These are phyloP conservation scores for Cygnus olor DNA, from an alignment of 2,797 vertebrate species.

Conservation along the genomic window DNA sequence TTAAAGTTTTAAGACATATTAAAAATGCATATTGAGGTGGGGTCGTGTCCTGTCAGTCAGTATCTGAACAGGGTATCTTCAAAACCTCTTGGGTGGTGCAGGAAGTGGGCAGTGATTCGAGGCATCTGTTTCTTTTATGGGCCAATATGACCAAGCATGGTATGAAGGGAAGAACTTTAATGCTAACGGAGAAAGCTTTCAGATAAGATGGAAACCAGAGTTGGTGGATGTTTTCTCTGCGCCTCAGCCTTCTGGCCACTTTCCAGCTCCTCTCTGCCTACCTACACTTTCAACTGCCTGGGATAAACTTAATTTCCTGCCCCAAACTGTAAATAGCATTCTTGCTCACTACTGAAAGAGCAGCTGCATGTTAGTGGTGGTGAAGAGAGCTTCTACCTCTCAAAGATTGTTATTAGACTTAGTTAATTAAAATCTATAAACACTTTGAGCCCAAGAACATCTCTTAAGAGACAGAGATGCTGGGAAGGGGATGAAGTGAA, in stretches of 20 bases:
- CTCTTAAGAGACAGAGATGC: neutral
- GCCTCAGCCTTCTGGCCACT: conserved; percentile 23
- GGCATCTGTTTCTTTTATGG: neutral
- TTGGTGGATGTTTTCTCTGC: neutral
- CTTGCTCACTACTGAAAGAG: neutral
- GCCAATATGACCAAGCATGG: conserved; percentile 14
- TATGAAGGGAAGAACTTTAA: conserved; percentile 22
- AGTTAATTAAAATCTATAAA: neutral
- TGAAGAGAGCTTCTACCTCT: neutral
- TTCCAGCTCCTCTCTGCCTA: conserved; percentile 47
- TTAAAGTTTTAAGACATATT: neutral
- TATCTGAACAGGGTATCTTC: neutral
- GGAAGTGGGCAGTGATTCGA: neutral
- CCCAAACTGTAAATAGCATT: neutral
- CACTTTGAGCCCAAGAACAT: neutral
- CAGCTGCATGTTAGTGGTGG: neutral
- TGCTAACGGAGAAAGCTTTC: conserved; percentile 3
- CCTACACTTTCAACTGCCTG: neutral
- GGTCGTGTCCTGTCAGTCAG: neutral
- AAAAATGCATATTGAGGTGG: neutral
- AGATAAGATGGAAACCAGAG: conserved; percentile 56
- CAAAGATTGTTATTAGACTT: neutral
- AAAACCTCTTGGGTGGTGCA: neutral
- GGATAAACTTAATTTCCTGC: neutral
- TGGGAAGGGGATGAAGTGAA: neutral